Conservation (phyloP, 2,888 invertebrate genomes). For the Leptogaster cylindrica region DNA sequence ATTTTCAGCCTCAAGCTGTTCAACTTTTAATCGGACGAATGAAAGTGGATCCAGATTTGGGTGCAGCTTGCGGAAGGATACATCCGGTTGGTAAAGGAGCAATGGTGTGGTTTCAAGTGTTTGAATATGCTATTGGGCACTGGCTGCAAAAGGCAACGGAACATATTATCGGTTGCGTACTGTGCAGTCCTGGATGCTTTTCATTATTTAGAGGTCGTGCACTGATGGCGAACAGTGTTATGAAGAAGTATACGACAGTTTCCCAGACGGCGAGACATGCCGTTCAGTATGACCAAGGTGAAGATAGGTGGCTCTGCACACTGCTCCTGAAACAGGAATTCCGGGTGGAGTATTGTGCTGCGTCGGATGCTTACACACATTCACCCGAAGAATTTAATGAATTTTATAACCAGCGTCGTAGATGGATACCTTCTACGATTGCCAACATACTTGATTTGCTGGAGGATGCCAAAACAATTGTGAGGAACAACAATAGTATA, state of each 20-base stretch:
- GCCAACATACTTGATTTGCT: conserved; percentile 92
- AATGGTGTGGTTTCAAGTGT: conserved; percentile 86
- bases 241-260: conserved; percentile 84
- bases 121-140: conserved; percentile 91
- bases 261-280: conserved; percentile 81
- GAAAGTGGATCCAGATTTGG: conserved; percentile 81
- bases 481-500: conserved; percentile 86
- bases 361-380: conserved; percentile 93
- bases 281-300: conserved; percentile 95
- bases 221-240: conserved; percentile 88
- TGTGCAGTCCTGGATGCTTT: conserved; percentile 92
- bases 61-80: conserved; percentile 88
- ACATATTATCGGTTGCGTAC: conserved; percentile 86
- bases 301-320: conserved; percentile 96
- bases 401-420: conserved; percentile 91
- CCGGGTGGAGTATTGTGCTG: conserved; percentile 92
- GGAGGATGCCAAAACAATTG: conserved; percentile 76
- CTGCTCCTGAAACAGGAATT: conserved; percentile 89
- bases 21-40: conserved; percentile 81
- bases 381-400: conserved; percentile 91
- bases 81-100: conserved; percentile 85
- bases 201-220: conserved; percentile 87
- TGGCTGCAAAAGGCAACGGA: conserved; percentile 94
- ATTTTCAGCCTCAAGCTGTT: conserved; percentile 82
- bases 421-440: conserved; percentile 96